Evolutionary conservation across 1,140 invertebrate species (phyloP).

Genomic region (Drosophila varians): DNA sequence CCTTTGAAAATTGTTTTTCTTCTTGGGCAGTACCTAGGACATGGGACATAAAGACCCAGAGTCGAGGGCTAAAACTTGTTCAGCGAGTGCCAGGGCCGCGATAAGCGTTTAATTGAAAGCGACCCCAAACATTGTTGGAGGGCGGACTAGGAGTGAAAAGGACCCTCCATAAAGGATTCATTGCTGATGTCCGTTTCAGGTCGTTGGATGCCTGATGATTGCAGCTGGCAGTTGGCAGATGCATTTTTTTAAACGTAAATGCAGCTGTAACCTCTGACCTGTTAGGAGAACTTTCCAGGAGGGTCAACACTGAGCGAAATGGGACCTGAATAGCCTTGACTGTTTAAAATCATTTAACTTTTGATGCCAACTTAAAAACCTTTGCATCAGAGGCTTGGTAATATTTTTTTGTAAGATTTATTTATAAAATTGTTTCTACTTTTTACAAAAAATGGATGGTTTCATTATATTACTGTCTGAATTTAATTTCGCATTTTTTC

Average conservation of each 20-base stretch:
- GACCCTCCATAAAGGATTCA: conserved; percentile 17
- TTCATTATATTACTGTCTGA: background rate
- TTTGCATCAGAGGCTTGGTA: too few species aligned
- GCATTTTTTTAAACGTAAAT: conserved; percentile 15
- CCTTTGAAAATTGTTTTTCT: conserved; percentile 50
- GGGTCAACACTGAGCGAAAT: background rate
- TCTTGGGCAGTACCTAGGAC: background rate
- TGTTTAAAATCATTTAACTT: too few species aligned
- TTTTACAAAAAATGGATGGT: background rate
- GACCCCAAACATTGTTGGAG: conserved; percentile 10
- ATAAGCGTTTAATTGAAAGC: conserved; percentile 78
- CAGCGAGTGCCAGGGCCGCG: conserved; percentile 54
- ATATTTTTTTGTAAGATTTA: background rate
- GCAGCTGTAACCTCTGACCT: conserved; percentile 5
- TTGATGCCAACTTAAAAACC: too few species aligned
- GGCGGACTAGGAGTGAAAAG: background rate
- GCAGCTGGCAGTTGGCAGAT: conserved; percentile 28
- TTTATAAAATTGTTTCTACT: background rate
- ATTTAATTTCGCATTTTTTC: conserved; percentile 11
- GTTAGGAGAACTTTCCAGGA: background rate
- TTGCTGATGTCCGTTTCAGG: conserved; percentile 33
- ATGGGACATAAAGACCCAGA: background rate
- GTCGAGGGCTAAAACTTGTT: conserved; percentile 25
- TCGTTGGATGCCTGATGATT: conserved; percentile 20
- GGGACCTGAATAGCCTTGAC: background rate